Percentiles rank a stretch among this genome's conserved stretches.
These are phyloP conservation scores for Andrena praecox DNA, from an alignment of 2,888 invertebrate genomes.

Conservation along the genomic window DNA sequence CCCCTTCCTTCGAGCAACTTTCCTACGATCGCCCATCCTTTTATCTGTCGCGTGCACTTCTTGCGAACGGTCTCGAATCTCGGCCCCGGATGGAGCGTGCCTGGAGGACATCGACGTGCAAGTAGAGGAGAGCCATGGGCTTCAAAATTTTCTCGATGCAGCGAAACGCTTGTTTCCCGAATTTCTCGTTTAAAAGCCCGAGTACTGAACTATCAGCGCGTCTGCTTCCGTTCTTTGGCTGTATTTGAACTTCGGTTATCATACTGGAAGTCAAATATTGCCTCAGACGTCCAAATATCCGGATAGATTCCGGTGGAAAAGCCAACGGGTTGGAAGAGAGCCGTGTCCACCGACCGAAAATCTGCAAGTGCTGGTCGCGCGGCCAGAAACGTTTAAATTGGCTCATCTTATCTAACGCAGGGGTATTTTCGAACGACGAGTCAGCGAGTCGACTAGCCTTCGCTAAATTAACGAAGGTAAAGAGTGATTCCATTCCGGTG, in stretches of 20 bases:
- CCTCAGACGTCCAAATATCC: background rate
- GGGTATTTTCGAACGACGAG: background rate
- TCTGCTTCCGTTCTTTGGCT: background rate
- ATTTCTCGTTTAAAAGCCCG: background rate
- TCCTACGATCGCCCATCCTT: slow-evolving; percentile 20
- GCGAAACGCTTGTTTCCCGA: background rate
- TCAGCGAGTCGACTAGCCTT: background rate
- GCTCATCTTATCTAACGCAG: background rate
- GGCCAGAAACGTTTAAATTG: background rate
- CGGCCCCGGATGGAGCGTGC: slow-evolving; percentile 21
- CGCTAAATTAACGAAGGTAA: background rate
- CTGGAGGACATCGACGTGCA: background rate
- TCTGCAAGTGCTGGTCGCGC: background rate
- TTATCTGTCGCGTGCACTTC: slow-evolving; percentile 25
- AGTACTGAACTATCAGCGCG: background rate
- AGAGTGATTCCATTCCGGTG: background rate
- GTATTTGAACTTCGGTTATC: slow-evolving; percentile 29
- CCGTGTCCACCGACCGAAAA: background rate
- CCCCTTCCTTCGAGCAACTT: slow-evolving; percentile 4
- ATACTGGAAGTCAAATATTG: slow-evolving; percentile 31
- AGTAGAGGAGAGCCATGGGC: slow-evolving; percentile 10
- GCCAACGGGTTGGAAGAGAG: background rate
- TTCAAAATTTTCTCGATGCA: background rate
- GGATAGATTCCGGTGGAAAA: background rate
- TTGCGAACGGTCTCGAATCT: slow-evolving; percentile 33